phyloP scores from a whole-genome alignment of 2,113 vertebrate species.

The Neotragus pygmaeus region DNA sequence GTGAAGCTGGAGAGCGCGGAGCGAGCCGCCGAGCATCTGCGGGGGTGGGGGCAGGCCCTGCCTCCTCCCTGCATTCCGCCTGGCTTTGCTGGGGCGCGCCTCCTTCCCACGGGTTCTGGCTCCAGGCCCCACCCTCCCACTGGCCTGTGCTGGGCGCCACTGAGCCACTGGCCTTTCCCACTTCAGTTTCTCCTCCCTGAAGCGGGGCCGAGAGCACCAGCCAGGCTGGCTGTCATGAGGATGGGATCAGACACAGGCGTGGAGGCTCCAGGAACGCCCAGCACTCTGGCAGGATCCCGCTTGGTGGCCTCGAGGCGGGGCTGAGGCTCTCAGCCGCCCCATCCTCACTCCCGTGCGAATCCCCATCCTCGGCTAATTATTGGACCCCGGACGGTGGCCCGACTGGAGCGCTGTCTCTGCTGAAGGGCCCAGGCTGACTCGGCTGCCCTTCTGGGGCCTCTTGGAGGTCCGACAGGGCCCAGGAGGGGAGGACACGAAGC shows the following conservation, averaged over 20 bases:
- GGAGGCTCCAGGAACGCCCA: background rate
- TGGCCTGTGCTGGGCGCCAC: background rate
- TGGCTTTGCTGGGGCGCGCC: background rate
- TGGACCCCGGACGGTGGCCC: fast-evolving
- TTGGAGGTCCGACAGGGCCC: background rate
- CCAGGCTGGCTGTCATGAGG: too few relatives aligned
- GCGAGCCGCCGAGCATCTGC: fast-evolving
- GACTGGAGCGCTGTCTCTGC: background rate
- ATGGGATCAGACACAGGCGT: fast-evolving
- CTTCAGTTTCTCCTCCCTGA: background rate
- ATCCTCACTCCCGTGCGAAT: fast-evolving
- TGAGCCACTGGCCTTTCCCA: background rate
- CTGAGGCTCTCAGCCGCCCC: background rate
- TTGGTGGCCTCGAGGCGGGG: background rate
- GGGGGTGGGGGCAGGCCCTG: background rate
- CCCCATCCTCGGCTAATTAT: fast-evolving
- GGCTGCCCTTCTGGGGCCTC: background rate
- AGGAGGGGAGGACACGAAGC: background rate
- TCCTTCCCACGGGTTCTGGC: background rate
- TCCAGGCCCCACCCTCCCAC: background rate
- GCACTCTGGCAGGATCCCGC: fast-evolving
- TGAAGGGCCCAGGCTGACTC: background rate
- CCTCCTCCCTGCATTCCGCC: background rate
- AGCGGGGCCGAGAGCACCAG: fast-evolving
- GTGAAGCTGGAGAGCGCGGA: background rate